Conservation (phyloP, 2,888 invertebrate genomes). For the Drosophila histrio region DNA sequence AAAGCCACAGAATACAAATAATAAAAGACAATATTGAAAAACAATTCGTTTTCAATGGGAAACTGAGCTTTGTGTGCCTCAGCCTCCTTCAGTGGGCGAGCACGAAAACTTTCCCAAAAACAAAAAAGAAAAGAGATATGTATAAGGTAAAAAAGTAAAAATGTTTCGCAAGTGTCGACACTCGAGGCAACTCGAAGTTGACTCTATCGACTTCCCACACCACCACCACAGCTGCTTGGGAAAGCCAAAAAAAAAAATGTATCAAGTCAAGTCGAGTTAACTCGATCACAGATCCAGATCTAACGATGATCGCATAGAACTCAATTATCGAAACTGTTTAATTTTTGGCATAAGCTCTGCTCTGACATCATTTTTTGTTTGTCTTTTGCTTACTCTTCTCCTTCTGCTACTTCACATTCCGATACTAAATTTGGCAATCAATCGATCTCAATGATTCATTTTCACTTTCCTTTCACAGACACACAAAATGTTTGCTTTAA, state of each 20-base stretch:
- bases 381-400: background rate
- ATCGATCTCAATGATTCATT: slow-evolving; percentile 39
- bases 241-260: slow-evolving; percentile 32
- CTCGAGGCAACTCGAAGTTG: slow-evolving; percentile 16
- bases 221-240: slow-evolving; percentile 3
- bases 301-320: slow-evolving; percentile 36
- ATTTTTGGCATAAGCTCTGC: slow-evolving; percentile 18
- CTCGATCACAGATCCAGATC: slow-evolving; percentile 24
- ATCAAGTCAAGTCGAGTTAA: background rate
- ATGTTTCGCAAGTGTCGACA: slow-evolving; percentile 34
- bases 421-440: slow-evolving; percentile 38
- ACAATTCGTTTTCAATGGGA: slow-evolving; percentile 26
- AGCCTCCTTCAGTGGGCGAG: slow-evolving; percentile 38
- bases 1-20: slow-evolving; percentile 9
- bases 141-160: slow-evolving; percentile 9
- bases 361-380: slow-evolving; percentile 53
- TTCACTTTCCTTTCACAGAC: slow-evolving; percentile 12
- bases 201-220: slow-evolving; percentile 2
- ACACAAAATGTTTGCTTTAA: background rate
- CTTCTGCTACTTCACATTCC: slow-evolving; percentile 18
- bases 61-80: background rate
- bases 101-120: slow-evolving; percentile 45
- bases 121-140: background rate
- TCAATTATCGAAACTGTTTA: background rate
- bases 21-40: slow-evolving; percentile 26